Base-by-base conservation (phyloP, 2,113 vertebrate genomes). In the Myotis lucifugus region DNA sequence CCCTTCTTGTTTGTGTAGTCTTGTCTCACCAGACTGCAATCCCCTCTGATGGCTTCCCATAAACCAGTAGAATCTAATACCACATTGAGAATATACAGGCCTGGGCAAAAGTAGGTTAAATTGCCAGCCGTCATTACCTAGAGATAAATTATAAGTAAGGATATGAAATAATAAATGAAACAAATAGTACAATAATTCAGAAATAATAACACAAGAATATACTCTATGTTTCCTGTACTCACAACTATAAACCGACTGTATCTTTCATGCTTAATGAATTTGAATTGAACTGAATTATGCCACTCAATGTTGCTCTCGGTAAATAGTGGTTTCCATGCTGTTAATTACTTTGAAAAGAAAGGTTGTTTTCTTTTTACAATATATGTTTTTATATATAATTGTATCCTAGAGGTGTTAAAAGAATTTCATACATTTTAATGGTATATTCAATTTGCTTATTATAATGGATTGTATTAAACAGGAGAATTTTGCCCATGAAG, bases 291-390 rank as follows among this genome's bases (percentile, higher is more conserved):
- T 13, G 37, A 83, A 34, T 52, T n/a, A 61, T 72, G 8, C 18
- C 23, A 70, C 52, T 91, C 48, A n/a, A 0, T 70, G 10, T 85
- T 78, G 13, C 13, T 94, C 29, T 91, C 27, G 15, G 19, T 42
- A 92, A 88, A 87, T 37, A 69, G n/a, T 8, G 42, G 23, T 72
- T 89, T 74, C 17, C 42, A 88, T 87, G 23, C 1, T 91, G 27
- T 85, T 76, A 90, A 42, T 88, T 82, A 72, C 9, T 92, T 95
- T 18, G 40, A 88, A 72, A 94, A 93, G 18, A 67, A 54, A 82
- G 13, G 54, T 6, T 34, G 1, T 70, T 89, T 91, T 86, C 14
- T 89, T 74, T 32, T 89, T 74, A 48, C 64, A 73, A 54, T 64
- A 17, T 19, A 70, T 37, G 3, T 69, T 61, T n/a, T 78, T 59